Evolutionary conservation across 2,888 invertebrate genomes (phyloP), one percentile per base, ranked within the genome.

Genomic region (Capitulum mitella): DNA sequence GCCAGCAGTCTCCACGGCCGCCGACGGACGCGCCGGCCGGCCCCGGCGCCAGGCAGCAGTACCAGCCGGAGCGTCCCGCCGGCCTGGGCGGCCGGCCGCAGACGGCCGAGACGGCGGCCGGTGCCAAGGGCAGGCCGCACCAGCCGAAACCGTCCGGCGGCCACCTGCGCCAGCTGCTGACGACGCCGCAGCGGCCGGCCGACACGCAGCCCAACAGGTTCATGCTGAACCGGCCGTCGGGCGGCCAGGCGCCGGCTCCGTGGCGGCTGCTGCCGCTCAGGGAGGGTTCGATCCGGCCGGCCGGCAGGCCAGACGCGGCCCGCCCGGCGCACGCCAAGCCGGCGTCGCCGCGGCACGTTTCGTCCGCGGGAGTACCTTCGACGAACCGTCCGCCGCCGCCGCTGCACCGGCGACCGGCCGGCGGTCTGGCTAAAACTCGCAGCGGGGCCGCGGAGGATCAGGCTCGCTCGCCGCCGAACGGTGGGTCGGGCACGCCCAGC

Each of bases 181-280:
- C 40, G 26, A 29, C 22, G 70, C 29, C 70, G 26, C 70, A 70
- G 40, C 70, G 37, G 70, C 70, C 70, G 8, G 10, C 70, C 40
- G 70, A 70, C 37, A 37, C 37, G 26, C 37, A 6, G 70, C 70
- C 70, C 8, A 70, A 70, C 37, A 22, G 70, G 26, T 70, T 26
- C 70, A 70, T 70, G 70, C 40, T 70, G 70, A 70, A 70, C 70
- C 70, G 70, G 10, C 70, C 70, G 70, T 37, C 40, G 1, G 70
- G 70, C 26, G 70, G 70, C 1, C 70, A 40, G 70, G 19, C 37
- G 22, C n/a, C n/a, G n/a, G n/a, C n/a, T n/a, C n/a, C n/a, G n/a
- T n/a, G n/a, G n/a, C n/a, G n/a, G n/a, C n/a, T n/a, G n/a, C n/a
- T n/a, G n/a, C n/a, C n/a, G n/a, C n/a, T n/a, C n/a, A n/a, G n/a